A percentile compares a stretch with the other conserved stretches of the same genome.
phyloP scores from a whole-genome alignment of 2,888 invertebrate genomes.

The Agrypnus murinus region DNA sequence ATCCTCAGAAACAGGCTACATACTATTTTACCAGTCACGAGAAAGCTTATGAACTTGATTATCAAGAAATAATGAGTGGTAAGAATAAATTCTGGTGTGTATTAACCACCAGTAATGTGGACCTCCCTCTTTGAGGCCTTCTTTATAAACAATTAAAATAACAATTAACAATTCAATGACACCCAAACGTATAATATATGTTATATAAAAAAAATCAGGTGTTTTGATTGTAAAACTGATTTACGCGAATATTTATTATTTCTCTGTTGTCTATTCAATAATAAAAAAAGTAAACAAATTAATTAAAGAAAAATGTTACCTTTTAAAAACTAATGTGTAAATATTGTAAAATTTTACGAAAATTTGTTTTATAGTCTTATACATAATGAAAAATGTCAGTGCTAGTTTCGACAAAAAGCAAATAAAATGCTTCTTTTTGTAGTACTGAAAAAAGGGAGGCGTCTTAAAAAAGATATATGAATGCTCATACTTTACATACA shows the following conservation, averaged over 20 bases:
- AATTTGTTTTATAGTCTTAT: constrained; percentile 48
- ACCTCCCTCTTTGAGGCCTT: constrained; percentile 24
- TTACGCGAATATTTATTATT: constrained; percentile 40
- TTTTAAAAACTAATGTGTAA: constrained; percentile 50
- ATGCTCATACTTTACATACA: constrained; percentile 40
- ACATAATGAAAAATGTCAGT: constrained; percentile 37
- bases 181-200: neutral
- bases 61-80: constrained; percentile 27
- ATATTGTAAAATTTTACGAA: constrained; percentile 51
- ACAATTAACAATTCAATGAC: neutral
- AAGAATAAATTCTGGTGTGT: constrained; percentile 31
- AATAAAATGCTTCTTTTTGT: constrained; percentile 32
- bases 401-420: constrained; percentile 34
- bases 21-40: constrained; percentile 97
- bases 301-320: constrained; percentile 39
- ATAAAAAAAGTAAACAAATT: constrained; percentile 34
- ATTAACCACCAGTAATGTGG: constrained; percentile 19
- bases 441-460: constrained; percentile 25
- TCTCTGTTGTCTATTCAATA: constrained; percentile 43
- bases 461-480: constrained; percentile 29
- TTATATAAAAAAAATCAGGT: constrained; percentile 21
- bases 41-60: constrained; percentile 65
- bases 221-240: constrained; percentile 43
- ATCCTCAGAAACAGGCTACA: constrained; percentile 99
- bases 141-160: constrained; percentile 10